phyloP scores from a whole-genome alignment of 2,888 invertebrate genomes.

The Podotricha telesiphe region DNA sequence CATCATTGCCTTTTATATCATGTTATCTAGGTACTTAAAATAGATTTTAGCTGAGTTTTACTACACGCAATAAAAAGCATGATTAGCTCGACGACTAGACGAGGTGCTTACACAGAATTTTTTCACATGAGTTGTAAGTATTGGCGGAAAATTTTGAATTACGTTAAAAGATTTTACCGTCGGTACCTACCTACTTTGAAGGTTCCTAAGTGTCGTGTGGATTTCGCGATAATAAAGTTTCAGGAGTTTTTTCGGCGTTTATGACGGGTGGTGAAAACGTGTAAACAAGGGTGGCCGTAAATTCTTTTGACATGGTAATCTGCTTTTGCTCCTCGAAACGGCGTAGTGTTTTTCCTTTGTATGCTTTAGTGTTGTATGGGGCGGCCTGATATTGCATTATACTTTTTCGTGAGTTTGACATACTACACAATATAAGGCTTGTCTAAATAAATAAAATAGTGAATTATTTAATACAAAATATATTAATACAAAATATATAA shows the following conservation, averaged over 20 bases:
- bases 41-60: neutral
- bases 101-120: slow-evolving; percentile 3
- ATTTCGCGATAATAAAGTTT: slow-evolving; percentile 58
- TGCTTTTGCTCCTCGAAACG: slow-evolving; percentile 55
- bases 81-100: no score
- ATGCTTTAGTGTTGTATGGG: slow-evolving; percentile 28
- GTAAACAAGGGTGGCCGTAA: slow-evolving; percentile 63
- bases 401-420: neutral
- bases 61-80: no score
- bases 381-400: slow-evolving; percentile 16
- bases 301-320: slow-evolving; percentile 74
- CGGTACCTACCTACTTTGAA: slow-evolving; percentile 46
- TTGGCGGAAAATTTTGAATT: slow-evolving; percentile 47
- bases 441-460: neutral
- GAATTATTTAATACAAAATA: neutral
- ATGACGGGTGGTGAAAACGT: slow-evolving; percentile 58
- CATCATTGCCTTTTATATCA: no score
- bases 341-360: slow-evolving; percentile 43
- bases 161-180: slow-evolving; percentile 38
- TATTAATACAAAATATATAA: neutral
- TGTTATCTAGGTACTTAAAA: neutral
- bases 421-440: neutral
- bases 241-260: slow-evolving; percentile 60
- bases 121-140: slow-evolving; percentile 26
- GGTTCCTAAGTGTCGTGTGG: slow-evolving; percentile 50